Evolutionary conservation across 2,888 invertebrate species (phyloP).

Genomic region (Sipha maydis): DNA sequence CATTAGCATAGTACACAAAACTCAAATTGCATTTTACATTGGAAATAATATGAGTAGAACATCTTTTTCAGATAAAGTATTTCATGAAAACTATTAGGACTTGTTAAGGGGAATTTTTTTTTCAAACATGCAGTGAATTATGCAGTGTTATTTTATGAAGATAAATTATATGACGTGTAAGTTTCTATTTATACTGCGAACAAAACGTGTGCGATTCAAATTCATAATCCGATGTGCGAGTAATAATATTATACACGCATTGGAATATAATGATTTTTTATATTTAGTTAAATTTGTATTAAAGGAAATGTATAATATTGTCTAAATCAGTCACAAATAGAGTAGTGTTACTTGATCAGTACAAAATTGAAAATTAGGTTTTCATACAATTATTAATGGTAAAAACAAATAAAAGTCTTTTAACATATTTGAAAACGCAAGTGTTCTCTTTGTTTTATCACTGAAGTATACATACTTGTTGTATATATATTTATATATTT

Average conservation of each 20-base stretch:
- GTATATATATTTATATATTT: neutral
- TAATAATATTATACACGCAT: neutral
- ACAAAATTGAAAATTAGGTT: neutral
- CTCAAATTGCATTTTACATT: neutral
- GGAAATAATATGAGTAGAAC: neutral
- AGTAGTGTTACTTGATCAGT: neutral
- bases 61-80: neutral
- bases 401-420: neutral
- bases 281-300: too few relatives aligned
- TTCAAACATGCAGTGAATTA: neutral
- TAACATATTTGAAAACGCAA: neutral
- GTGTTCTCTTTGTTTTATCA: neutral
- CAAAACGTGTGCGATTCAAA: too few relatives aligned
- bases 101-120: too few relatives aligned
- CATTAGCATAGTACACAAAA: neutral
- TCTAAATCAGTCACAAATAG: neutral
- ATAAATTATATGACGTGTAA: too few relatives aligned
- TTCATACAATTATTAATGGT: neutral
- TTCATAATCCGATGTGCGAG: too few relatives aligned
- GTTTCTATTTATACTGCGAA: too few relatives aligned
- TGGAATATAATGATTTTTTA: too few relatives aligned
- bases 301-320: too few relatives aligned
- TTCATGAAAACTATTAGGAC: neutral
- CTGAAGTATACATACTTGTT: neutral
- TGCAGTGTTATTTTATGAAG: neutral